Conservation (phyloP, 2,113 vertebrate species). For the Cynoglossus semilaevis region DNA sequence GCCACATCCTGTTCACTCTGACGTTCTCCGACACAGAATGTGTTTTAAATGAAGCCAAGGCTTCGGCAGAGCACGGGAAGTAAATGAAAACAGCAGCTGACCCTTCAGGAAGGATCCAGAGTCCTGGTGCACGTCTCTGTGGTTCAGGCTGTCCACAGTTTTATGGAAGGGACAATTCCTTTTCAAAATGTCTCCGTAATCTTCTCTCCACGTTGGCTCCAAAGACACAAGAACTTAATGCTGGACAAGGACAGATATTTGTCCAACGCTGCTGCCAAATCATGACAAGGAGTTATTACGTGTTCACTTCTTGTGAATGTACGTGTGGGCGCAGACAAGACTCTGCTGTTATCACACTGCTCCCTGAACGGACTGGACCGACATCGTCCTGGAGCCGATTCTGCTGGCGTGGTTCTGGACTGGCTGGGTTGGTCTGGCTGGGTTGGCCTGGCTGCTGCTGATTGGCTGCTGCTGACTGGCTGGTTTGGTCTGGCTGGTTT, state of each 20-base stretch:
- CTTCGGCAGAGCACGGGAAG: conserved; percentile 1
- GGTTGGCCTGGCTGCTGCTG: too few relatives aligned
- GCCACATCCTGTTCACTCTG: conserved; percentile 37
- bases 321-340: conserved; percentile 22
- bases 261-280: conserved; percentile 20
- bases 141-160: conserved; percentile 51
- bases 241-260: conserved; percentile 31
- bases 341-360: conserved; percentile 28
- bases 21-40: conserved; percentile 7
- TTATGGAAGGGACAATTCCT: conserved; percentile 38
- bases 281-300: conserved; percentile 27
- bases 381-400: conserved; percentile 26
- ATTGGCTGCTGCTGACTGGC: too few relatives aligned
- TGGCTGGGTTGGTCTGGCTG: too few relatives aligned
- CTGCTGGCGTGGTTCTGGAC: conserved; percentile 34
- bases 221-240: conserved; percentile 18
- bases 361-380: conserved; percentile 48
- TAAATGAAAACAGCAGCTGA: conserved; percentile 46
- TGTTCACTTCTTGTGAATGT: conserved; percentile 16
- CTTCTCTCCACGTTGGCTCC: conserved; percentile 30
- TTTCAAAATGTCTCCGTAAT: conserved; percentile 47
- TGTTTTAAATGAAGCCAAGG: not conserved
- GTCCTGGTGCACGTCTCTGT: conserved; percentile 34
- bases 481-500: too few relatives aligned
- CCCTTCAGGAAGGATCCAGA: conserved; percentile 19